Percentiles rank a stretch among this genome's conserved stretches.
phyloP scores from a whole-genome alignment of 2,113 vertebrate species.

The Nothoprocta pentlandii region DNA sequence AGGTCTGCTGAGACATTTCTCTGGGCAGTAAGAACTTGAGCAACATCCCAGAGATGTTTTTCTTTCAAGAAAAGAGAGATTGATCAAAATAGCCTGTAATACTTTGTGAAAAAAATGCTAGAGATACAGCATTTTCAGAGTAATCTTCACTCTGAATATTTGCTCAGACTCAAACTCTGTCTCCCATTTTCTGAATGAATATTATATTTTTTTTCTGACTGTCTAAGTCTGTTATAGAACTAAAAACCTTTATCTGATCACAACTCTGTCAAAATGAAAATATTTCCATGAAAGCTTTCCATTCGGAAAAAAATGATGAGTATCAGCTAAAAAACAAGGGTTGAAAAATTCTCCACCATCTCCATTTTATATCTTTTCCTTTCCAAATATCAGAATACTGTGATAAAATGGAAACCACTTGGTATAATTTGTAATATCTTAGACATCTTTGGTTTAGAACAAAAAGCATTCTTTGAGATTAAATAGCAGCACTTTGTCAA shows the following conservation, averaged over 20 bases:
- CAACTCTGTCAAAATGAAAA: neutral
- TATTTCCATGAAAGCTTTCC: neutral
- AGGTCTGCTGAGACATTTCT: neutral
- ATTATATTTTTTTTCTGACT: neutral
- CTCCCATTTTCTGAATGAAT: neutral
- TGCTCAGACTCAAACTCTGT: neutral
- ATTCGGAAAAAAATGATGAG: neutral
- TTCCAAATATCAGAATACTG: neutral
- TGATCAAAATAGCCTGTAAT: neutral
- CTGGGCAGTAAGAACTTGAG: neutral
- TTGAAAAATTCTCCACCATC: neutral
- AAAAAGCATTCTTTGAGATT: slow-evolving; percentile 59
- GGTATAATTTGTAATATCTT: neutral
- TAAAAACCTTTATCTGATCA: neutral
- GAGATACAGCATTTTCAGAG: neutral
- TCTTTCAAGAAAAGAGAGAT: neutral
- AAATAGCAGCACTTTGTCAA: slow-evolving; percentile 49
- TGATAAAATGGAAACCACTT: neutral
- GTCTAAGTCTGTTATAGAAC: neutral
- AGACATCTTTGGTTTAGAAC: neutral
- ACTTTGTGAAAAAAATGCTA: neutral
- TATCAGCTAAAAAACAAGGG: neutral
- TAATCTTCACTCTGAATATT: neutral
- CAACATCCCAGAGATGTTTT: accelerated
- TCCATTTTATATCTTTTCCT: neutral